These are phyloP conservation scores for Crypturellus undulatus DNA, from an alignment of 2,113 vertebrate genomes.

Conservation along the genomic window DNA sequence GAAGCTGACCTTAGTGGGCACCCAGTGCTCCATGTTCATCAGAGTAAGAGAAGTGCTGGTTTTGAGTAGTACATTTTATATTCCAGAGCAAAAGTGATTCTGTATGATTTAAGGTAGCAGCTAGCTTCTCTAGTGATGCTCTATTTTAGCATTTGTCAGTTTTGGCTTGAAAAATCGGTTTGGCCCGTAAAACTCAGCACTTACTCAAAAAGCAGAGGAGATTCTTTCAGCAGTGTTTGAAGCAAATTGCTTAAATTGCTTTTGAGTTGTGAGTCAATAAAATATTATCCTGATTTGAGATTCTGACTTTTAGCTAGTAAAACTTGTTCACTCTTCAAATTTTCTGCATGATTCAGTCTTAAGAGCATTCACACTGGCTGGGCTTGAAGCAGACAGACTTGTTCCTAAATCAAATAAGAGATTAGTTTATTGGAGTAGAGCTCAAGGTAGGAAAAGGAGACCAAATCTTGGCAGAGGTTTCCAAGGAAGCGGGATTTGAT, in stretches of 20 bases:
- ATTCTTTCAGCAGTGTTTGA: slow-evolving; percentile 12
- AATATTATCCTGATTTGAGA: not conserved
- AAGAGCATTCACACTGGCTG: not conserved
- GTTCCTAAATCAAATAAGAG: not conserved
- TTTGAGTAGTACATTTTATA: slow-evolving; percentile 6
- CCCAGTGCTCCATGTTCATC: not conserved
- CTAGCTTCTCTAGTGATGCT: not conserved
- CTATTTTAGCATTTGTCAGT: slow-evolving; percentile 5
- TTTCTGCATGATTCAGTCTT: not conserved
- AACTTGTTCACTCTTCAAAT: not conserved
- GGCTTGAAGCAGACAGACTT: not conserved
- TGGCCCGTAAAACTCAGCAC: slow-evolving; percentile 30
- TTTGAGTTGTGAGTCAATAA: slow-evolving; percentile 41
- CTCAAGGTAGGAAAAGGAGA: not conserved
- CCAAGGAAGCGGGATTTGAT: not conserved
- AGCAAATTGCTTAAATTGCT: slow-evolving; percentile 55
- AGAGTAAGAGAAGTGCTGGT: not conserved
- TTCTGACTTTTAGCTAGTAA: not conserved
- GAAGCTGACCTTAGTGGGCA: slow-evolving; percentile 19
- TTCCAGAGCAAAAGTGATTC: not conserved
- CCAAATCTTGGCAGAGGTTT: not conserved
- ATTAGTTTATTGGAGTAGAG: not conserved
- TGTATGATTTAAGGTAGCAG: slow-evolving; percentile 16
- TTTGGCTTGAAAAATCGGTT: slow-evolving; percentile 46
- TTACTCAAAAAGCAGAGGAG: slow-evolving; percentile 20